Evolutionary conservation across 2,888 invertebrate genomes (phyloP).

Genomic region (Heterodera filipjevi): DNA sequence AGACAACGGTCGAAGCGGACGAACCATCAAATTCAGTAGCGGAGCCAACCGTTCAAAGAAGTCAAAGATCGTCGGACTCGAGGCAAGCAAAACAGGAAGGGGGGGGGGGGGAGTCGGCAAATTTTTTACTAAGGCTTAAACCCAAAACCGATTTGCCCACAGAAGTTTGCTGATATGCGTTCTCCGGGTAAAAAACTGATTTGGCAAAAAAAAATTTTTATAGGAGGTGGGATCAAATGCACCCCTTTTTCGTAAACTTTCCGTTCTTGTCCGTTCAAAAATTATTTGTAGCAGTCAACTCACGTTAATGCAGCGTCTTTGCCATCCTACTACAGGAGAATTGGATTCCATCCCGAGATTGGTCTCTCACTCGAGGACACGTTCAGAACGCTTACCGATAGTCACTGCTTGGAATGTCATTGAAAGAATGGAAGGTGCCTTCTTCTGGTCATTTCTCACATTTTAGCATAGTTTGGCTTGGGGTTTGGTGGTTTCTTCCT

Average conservation of each 20-base stretch:
- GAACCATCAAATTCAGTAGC: not conserved
- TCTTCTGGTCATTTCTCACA: not conserved
- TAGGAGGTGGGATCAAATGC: too few species aligned
- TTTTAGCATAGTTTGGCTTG: not conserved
- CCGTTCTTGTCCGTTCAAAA: not conserved
- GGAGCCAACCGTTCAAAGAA: not conserved
- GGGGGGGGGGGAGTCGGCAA: too few species aligned
- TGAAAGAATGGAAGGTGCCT: not conserved
- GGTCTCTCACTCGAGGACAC: not conserved
- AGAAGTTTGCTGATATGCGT: too few species aligned
- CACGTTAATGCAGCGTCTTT: not conserved
- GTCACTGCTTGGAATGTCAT: not conserved
- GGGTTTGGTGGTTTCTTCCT: too few species aligned
- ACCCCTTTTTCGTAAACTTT: too few species aligned
- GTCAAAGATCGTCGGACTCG: not conserved
- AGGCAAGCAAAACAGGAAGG: too few species aligned
- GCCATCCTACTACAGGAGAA: not conserved
- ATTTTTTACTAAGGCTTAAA: too few species aligned
- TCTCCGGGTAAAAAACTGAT: too few species aligned
- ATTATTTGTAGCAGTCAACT: not conserved
- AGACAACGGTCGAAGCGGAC: conserved; percentile 8
- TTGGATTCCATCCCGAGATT: not conserved
- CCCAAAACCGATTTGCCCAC: too few species aligned
- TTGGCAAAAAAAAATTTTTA: too few species aligned
- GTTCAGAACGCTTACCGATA: not conserved